Base-by-base conservation (phyloP, 1,140 invertebrate species). In the Drosophila pruinosa region DNA sequence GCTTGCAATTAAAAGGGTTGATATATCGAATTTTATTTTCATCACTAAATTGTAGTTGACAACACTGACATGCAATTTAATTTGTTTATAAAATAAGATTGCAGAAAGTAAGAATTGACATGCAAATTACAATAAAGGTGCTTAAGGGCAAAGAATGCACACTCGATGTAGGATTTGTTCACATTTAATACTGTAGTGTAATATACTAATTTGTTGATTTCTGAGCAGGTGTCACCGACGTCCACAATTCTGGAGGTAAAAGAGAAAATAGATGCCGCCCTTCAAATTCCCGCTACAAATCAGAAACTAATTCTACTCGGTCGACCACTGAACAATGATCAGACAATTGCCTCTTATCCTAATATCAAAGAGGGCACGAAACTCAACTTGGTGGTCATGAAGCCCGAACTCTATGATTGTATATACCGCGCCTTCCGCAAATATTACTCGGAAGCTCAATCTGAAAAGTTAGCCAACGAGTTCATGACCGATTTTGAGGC, bases 361-460 rank as follows among this genome's bases (percentile, higher is more conserved):
- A 92, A 91, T 72, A 92, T 93, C n/a, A 92, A 92, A 70, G 91
- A 93, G 34, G 92, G 92, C 3, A 89, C 92, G 0, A 93, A 93
- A 64, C 43, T 93, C 0, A 92, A 92, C 59, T 75, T 93, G 6
- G 91, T 93, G 5, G 81, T 93, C 3, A 92, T 92, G 77, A 92
- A 92, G 54, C 91, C 92, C 7, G 92, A 92, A n/a, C 58, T 93
- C 0, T 77, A 90, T 26, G 83, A 90, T 17, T 86, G 90, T 4
- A 83, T 93, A 3, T 73, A 79, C 19, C 81, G 90, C 5, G 91
- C 92, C n/a, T 91, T 93, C 43, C 81, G 89, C 17, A 92, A 91
- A 74, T 92, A 91, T 56, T 93, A 93, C 68, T 78, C 82, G 17
- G 92, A 93, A 52, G 85, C 91, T 34, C 92, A 92, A 70, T 86